Evolutionary conservation across 1,140 invertebrate genomes (phyloP).

Genomic region (Drosophila melanica): DNA sequence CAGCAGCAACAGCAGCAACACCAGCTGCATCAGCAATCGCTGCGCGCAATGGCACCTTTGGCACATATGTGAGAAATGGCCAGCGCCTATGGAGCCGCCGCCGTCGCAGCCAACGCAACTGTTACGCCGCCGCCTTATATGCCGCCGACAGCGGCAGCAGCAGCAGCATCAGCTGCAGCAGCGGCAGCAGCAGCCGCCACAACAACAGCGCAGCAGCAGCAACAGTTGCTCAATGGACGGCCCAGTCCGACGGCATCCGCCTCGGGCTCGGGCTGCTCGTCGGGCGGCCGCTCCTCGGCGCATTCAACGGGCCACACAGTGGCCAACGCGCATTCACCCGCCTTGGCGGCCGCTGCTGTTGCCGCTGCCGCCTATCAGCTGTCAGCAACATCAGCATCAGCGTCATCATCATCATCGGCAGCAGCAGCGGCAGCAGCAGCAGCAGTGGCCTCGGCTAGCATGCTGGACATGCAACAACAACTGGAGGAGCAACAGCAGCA

Average conservation of each 20-base stretch:
- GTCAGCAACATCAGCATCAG: conserved; percentile 30
- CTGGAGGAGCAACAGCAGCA: conserved; percentile 55
- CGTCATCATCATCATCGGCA: conserved; percentile 13
- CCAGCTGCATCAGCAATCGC: conserved; percentile 86
- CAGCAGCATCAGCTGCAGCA: conserved; percentile 39
- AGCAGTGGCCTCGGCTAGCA: conserved; percentile 63
- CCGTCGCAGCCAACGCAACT: conserved; percentile 38
- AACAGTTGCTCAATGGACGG: conserved; percentile 62
- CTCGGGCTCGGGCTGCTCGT: conserved; percentile 70
- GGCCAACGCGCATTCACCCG: conserved; percentile 74
- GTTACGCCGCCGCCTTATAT: conserved; percentile 55
- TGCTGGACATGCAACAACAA: conserved; percentile 74
- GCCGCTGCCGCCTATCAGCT: conserved; percentile 66
- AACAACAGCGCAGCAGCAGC: conserved; percentile 53
- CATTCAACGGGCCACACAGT: conserved; percentile 71
- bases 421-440: conserved; percentile 25
- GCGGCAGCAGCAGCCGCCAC: conserved; percentile 29
- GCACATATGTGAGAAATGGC: conserved; percentile 90
- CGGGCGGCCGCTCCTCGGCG: conserved; percentile 78
- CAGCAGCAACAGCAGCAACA: conserved; percentile 81
- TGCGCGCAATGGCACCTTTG: conserved; percentile 87
- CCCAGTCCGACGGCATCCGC: conserved; percentile 70
- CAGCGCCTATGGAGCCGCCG: conserved; percentile 74
- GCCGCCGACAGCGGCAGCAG: conserved; percentile 45
- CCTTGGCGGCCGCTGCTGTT: conserved; percentile 65